Percentiles rank a stretch among this genome's conserved stretches.
phyloP scores from a whole-genome alignment of 2,113 vertebrate genomes.

The Drymodes brunneopygia region DNA sequence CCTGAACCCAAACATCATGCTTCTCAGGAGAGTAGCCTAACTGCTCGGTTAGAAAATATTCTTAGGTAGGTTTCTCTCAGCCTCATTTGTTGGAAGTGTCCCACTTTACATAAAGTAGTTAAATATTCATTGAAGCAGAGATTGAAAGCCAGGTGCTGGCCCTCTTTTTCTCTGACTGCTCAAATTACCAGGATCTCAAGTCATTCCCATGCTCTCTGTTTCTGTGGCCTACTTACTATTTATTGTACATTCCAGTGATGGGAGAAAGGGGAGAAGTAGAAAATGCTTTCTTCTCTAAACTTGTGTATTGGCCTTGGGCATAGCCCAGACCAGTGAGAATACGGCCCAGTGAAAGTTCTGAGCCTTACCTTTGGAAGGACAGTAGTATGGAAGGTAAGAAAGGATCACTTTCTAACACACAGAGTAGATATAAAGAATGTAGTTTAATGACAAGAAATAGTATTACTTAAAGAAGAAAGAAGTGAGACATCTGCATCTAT shows the following conservation, averaged over 20 bases:
- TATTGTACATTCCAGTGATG: neutral
- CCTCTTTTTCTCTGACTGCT: constrained; percentile 45
- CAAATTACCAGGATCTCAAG: constrained; percentile 42
- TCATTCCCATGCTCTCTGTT: constrained; percentile 1
- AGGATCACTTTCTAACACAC: neutral
- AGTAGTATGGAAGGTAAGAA: neutral
- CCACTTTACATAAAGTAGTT: constrained; percentile 54
- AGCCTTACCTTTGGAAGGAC: neutral
- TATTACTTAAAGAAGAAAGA: constrained; percentile 48
- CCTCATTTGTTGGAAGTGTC: constrained; percentile 30
- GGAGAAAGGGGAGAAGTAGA: constrained; percentile 4
- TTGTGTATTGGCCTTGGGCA: neutral
- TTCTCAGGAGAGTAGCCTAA: constrained; percentile 50
- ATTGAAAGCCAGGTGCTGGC: constrained; percentile 50
- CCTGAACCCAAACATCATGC: constrained; percentile 5
- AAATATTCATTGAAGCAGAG: constrained; percentile 56
- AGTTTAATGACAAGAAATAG: neutral
- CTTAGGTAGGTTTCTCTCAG: constrained; percentile 26
- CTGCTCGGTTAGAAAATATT: constrained; percentile 48
- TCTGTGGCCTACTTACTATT: constrained; percentile 52
- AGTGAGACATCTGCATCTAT: constrained; percentile 62
- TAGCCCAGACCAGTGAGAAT: neutral
- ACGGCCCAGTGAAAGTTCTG: neutral
- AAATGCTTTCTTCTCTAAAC: constrained; percentile 5
- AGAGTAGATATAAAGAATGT: neutral